Percentiles rank a stretch among this genome's conserved stretches.
These are phyloP conservation scores for Pollenia griseotomentosa DNA, from an alignment of 2,888 invertebrate species.

Conservation along the genomic window DNA sequence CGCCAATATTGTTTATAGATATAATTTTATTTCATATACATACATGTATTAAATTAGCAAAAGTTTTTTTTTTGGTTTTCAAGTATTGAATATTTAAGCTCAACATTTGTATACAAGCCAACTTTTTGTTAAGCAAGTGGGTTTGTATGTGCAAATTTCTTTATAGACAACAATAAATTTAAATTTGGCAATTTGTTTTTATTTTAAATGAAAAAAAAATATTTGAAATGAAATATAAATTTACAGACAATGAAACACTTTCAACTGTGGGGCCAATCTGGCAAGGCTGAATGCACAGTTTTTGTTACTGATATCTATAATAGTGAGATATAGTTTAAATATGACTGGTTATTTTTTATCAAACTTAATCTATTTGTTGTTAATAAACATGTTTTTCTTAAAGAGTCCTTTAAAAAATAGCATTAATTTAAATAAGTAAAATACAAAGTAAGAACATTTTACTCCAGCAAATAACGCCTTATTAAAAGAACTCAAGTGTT, in stretches of 20 bases:
- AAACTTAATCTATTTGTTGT: too few relatives aligned
- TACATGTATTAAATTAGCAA: slow-evolving; percentile 21
- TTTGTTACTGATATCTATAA: too few relatives aligned
- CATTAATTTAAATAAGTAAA: too few relatives aligned
- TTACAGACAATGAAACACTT: not conserved
- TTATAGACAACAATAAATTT: slow-evolving; percentile 9
- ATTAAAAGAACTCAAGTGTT: too few relatives aligned
- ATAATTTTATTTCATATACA: slow-evolving; percentile 6
- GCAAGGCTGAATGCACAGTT: too few relatives aligned
- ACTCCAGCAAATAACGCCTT: too few relatives aligned
- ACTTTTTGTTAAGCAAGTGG: slow-evolving; percentile 6
- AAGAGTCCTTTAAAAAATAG: too few relatives aligned
- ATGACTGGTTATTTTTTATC: too few relatives aligned
- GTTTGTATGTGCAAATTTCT: not conserved
- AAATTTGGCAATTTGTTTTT: slow-evolving; percentile 14
- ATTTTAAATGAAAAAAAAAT: not conserved
- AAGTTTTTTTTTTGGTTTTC: not conserved
- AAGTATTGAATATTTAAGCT: not conserved
- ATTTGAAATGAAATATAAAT: not conserved
- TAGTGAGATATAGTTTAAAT: too few relatives aligned
- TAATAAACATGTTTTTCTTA: too few relatives aligned
- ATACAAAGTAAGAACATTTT: too few relatives aligned
- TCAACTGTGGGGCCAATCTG: not conserved
- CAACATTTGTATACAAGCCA: slow-evolving; percentile 7
- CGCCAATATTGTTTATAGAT: slow-evolving; percentile 23